These are phyloP conservation scores for Nowickia ferox DNA, from an alignment of 2,888 invertebrate genomes.

Conservation along the genomic window DNA sequence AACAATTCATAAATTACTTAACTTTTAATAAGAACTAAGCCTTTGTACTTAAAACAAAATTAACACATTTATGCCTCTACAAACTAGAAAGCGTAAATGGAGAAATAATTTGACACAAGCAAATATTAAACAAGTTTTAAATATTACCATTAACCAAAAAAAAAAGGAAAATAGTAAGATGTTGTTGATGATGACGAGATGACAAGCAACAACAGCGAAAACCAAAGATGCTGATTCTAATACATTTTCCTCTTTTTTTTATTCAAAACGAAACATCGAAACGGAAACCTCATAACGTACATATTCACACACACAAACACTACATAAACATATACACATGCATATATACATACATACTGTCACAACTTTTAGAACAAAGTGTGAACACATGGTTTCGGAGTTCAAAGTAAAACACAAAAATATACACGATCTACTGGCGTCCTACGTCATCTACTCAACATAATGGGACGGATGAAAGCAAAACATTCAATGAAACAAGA, in stretches of 20 bases:
- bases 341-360: slow-evolving; percentile 28
- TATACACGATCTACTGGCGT: slow-evolving; percentile 36
- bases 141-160: slow-evolving; percentile 47
- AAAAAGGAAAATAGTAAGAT: slow-evolving; percentile 1
- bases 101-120: slow-evolving; percentile 31
- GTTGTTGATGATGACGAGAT: slow-evolving; percentile 55
- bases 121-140: slow-evolving; percentile 46
- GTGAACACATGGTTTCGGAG: slow-evolving; percentile 68
- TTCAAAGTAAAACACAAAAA: slow-evolving; percentile 53
- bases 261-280: slow-evolving; percentile 2
- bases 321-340: slow-evolving; percentile 2
- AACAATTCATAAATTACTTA: slow-evolving; percentile 22
- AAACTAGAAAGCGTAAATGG: slow-evolving; percentile 32
- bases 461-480: slow-evolving; percentile 18
- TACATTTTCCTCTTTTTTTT: slow-evolving; percentile 20
- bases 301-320: slow-evolving; percentile 10
- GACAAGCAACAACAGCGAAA: slow-evolving; percentile 58
- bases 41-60: slow-evolving; percentile 19
- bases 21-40: slow-evolving; percentile 5
- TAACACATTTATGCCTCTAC: slow-evolving; percentile 54
- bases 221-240: slow-evolving; percentile 58
- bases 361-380: slow-evolving; percentile 66
- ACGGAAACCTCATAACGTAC: slow-evolving; percentile 38
- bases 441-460: not conserved
- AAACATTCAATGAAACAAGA: slow-evolving; percentile 44